Evolutionary conservation across 2,888 invertebrate species (phyloP).

Genomic region (Drosophila merina): DNA sequence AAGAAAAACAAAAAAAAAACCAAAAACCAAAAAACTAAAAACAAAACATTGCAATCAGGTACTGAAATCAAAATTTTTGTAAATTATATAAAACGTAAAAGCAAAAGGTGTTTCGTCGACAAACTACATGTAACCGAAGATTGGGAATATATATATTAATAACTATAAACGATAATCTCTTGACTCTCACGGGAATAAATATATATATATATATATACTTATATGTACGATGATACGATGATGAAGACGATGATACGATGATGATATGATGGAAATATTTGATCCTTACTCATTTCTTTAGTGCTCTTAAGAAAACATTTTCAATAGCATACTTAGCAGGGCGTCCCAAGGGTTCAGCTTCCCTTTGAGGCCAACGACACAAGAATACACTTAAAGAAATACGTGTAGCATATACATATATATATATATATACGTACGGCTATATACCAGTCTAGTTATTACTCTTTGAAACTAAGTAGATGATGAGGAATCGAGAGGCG

Average conservation of each 20-base stretch:
- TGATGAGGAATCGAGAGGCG: conserved; percentile 28
- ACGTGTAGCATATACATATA: conserved; percentile 27
- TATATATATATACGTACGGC: conserved; percentile 48
- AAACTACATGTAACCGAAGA: conserved; percentile 9
- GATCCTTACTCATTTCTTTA: conserved; percentile 20
- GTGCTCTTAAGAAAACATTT: conserved; percentile 19
- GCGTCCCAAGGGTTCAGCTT: conserved; percentile 7
- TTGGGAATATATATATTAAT: not conserved
- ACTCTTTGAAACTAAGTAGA: conserved; percentile 54
- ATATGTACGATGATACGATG: not conserved
- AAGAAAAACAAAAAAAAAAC: conserved; percentile 6
- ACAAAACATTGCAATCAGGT: conserved; percentile 75
- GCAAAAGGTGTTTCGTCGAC: conserved; percentile 22
- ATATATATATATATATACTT: conserved; percentile 4
- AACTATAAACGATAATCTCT: not conserved
- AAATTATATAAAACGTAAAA: conserved; percentile 30
- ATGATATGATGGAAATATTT: conserved; percentile 11
- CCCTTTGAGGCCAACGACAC: conserved; percentile 29
- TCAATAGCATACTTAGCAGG: conserved; percentile 37
- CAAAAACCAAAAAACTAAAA: conserved; percentile 34
- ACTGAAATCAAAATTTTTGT: conserved; percentile 75
- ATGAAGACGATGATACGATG: not conserved
- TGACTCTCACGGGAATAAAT: not conserved
- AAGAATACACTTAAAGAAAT: conserved; percentile 19
- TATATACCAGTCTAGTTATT: conserved; percentile 45